Evolutionary conservation across 2,113 vertebrate species (phyloP), one percentile per base, ranked within the genome.

Genomic region (Myxocyprinus asiaticus): DNA sequence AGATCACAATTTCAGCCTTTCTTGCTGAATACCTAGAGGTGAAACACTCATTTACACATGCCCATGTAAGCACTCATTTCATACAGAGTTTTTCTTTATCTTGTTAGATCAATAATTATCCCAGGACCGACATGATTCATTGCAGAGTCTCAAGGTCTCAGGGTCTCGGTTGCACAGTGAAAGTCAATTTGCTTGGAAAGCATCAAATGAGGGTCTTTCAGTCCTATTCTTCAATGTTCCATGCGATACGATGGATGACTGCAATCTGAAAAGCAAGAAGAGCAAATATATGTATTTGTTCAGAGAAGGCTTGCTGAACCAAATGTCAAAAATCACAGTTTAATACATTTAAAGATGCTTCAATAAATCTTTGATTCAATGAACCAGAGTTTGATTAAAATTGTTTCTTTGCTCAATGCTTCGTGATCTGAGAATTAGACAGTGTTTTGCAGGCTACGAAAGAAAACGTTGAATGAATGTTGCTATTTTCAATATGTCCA

Each of bases 1-100:
- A 33, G 76, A 80, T 84, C 71, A 65, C 83, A 84, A 83, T 86
- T 84, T 75, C 68, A 81, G 72, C 22, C 75, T 79, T 77, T 85
- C 59, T 43, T 66, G 12, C 12, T 82, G 67, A 79, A 74, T 86
- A 33, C 50, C 81, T 71, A 50, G 43, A 55, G 48, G 53, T 62
- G 68, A 76, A 79, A 73, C 51, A 47, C 55, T 58, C 71, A 11
- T 67, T 70, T 50, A 47, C 11, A 4, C 56, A 11, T 2, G 9
- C 42, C 72, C 12, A 5, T 67, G 14, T 70, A 74, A 67, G 59
- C 79, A 47, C 45, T 76, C 17, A 44, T 59, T 77, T 81, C 48
- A 22, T 68, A 44, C 6, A 12, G 9, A 72, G 67, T 9, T 47
- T 14, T 69, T 69, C 58, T 76, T 44, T 70, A 51, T 33, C 22